Conservation (phyloP, 2,113 vertebrate genomes). For the Clarias gariepinus region DNA sequence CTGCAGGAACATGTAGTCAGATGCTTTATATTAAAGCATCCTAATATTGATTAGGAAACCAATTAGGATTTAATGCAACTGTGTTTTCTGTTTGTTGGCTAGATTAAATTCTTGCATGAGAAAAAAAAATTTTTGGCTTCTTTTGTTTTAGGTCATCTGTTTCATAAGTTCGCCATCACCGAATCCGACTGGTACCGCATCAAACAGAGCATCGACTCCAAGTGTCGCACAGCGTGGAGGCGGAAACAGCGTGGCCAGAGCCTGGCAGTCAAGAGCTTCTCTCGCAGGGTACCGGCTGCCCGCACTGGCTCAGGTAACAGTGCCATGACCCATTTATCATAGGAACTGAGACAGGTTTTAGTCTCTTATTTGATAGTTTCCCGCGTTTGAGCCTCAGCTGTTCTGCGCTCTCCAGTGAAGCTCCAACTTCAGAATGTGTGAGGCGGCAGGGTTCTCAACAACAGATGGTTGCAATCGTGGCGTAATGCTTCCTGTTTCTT, state of each 20-base stretch:
- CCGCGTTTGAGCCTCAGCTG: constrained; percentile 29
- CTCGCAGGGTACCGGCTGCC: constrained; percentile 82
- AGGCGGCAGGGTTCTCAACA: constrained; percentile 12
- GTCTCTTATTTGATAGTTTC: constrained; percentile 15
- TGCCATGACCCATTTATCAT: constrained; percentile 16
- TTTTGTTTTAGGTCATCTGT: constrained; percentile 84
- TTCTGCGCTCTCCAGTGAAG: constrained; percentile 9
- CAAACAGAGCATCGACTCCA: constrained; percentile 98
- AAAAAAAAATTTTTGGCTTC: neutral
- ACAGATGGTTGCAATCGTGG: constrained; percentile 73
- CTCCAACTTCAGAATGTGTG: constrained; percentile 35
- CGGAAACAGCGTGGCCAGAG: constrained; percentile 96
- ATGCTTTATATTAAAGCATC: no score
- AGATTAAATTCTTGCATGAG: neutral
- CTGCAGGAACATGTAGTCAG: no score
- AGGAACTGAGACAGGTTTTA: neutral
- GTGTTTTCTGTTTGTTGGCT: no score
- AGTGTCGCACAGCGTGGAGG: constrained; percentile 96
- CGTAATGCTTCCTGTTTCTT: constrained; percentile 65
- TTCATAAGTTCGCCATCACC: constrained; percentile 91
- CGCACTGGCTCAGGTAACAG: constrained; percentile 75
- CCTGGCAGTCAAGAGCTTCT: constrained; percentile 96
- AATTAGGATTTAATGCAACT: neutral
- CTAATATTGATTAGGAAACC: neutral
- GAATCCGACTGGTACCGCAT: constrained; percentile 99